Base-by-base conservation (phyloP, 2,113 vertebrate species). In the Dunckerocampus dactyliophorus region DNA sequence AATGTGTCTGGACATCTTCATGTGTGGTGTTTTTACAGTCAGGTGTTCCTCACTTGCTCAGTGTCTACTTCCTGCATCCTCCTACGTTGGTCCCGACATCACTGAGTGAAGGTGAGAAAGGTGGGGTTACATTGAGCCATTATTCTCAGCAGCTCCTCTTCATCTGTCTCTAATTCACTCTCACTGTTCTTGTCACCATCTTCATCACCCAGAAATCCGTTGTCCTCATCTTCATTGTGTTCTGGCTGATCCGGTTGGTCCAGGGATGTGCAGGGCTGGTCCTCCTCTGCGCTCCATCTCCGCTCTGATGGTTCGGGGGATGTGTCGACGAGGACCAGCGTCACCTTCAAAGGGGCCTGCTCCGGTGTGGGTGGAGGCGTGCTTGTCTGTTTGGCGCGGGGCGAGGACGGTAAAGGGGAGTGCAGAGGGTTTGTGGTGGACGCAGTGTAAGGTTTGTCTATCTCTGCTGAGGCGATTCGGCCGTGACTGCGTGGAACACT, bases 131-230 rank as follows among this genome's bases (percentile, higher is more conserved):
- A 85, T 17, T 64, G 77, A 71, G 77, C 70, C 48, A 84, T 37
- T 31, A 81, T 75, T 45, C 69, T 79, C 42, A 87, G 59, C 52
- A 86, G 73, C 75, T 87, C 84, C 52, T 83, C 84, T 8, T 89
- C 83, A 0, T 85, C 86, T 34, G 81, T 3, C 10, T 67, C 74
- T 47, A 85, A 76, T 28, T 86, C 81, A 51, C 4, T 12, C 3
- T 69, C 77, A 47, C 68, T 76, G 63, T 74, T 72, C 57, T 71
- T 81, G 58, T 47, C 69, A 47, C 37, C 73, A 16, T 82, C 79
- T 49, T 78, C 67, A 31, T 83, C 71, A 17, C 64, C 80, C 42
- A 63, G 71, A 56, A 69, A 50, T 47, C 65, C 81, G 6, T 77
- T 67, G 1, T 75, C 63, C 16, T 47, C 62, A 3, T 37, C 31